Conservation (phyloP, 2,113 vertebrate genomes). For the Grammomys dolichurus region DNA sequence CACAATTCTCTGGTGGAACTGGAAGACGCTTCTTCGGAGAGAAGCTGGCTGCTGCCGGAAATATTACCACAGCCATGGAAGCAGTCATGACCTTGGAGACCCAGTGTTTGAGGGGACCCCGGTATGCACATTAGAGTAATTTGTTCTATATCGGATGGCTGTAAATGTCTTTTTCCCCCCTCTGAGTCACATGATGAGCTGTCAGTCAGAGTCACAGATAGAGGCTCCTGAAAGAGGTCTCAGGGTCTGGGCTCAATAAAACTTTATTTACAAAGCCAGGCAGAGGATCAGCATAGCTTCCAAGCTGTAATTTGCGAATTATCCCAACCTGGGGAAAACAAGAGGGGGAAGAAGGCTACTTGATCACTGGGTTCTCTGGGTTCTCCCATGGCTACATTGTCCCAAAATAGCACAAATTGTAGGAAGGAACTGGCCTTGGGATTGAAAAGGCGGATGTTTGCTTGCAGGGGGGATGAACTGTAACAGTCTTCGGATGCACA, state of each 20-base stretch:
- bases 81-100: background rate
- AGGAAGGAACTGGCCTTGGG: constrained; percentile 69
- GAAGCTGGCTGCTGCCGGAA: background rate
- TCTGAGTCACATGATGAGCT: background rate
- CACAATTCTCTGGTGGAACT: background rate
- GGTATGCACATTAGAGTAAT: background rate
- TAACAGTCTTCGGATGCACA: too few relatives aligned
- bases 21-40: too few relatives aligned
- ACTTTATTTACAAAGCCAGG: constrained; percentile 56
- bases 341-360: background rate
- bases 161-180: background rate
- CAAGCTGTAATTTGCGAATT: background rate
- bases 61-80: background rate
- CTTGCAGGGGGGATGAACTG: background rate
- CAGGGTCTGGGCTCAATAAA: constrained; percentile 19
- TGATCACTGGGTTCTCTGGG: constrained; percentile 49
- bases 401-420: constrained; percentile 71
- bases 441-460: constrained; percentile 71
- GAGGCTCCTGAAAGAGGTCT: background rate
- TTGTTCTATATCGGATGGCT: background rate
- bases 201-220: background rate
- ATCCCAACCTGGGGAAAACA: background rate
- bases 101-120: background rate
- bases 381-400: background rate
- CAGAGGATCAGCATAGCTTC: background rate